These are phyloP conservation scores for Tachuris rubrigastra DNA, from an alignment of 2,113 vertebrate genomes.

Conservation along the genomic window DNA sequence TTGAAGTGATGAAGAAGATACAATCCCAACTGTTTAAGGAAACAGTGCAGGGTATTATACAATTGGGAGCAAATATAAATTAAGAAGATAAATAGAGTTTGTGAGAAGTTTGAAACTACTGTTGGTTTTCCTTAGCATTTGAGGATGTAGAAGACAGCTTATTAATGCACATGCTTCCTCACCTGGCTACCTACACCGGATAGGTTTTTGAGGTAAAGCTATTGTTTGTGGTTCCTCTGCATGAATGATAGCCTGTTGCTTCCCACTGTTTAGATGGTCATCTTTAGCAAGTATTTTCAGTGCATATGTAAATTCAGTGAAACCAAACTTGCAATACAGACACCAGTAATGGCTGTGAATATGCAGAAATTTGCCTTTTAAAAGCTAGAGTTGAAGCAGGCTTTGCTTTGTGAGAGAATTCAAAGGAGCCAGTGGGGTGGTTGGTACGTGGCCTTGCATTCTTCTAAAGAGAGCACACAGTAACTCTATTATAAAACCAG, in stretches of 20 bases:
- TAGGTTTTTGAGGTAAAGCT: neutral
- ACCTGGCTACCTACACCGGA: neutral
- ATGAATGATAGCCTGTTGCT: neutral
- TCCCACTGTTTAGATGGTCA: neutral
- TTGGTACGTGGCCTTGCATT: neutral
- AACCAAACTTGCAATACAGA: neutral
- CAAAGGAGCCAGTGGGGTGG: neutral
- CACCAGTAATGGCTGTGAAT: neutral
- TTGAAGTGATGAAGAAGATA: neutral
- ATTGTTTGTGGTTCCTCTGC: neutral
- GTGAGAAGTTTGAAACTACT: neutral
- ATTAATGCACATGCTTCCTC: neutral
- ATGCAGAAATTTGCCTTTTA: neutral
- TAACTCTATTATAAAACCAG: neutral
- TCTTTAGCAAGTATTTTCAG: neutral
- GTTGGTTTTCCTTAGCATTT: neutral
- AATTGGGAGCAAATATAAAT: neutral
- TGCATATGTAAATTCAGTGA: neutral
- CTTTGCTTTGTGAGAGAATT: neutral
- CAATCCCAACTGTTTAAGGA: neutral
- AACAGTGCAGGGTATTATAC: neutral
- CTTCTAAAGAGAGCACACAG: neutral
- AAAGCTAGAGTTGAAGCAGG: neutral
- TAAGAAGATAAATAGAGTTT: neutral
- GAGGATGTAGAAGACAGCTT: neutral